Percentiles rank a stretch among this genome's conserved stretches.
Evolutionary conservation across 2,113 vertebrate species (phyloP).

Genomic region (Amazona guildingii): DNA sequence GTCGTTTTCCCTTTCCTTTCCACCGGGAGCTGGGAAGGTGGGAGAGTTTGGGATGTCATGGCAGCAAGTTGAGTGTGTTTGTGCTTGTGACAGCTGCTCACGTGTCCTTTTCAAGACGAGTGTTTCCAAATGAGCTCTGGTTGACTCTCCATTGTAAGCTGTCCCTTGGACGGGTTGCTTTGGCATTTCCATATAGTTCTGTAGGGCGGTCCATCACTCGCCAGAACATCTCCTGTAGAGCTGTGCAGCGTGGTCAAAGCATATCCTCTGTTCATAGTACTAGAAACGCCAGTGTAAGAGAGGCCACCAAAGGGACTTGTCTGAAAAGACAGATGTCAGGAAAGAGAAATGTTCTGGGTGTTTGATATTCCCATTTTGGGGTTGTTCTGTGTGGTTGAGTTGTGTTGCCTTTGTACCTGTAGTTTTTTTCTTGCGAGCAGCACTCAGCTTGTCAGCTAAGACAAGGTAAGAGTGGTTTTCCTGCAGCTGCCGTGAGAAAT

Average conservation of each 20-base stretch:
- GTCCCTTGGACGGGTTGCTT: background rate
- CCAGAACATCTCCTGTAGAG: background rate
- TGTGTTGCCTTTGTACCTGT: background rate
- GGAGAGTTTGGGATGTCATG: background rate
- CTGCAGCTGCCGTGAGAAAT: background rate
- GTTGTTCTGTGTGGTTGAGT: background rate
- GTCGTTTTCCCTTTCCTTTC: background rate
- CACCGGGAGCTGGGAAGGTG: background rate
- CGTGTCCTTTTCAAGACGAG: background rate
- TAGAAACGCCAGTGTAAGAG: background rate
- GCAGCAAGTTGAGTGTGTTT: background rate
- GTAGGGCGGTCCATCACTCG: background rate
- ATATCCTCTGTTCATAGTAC: background rate
- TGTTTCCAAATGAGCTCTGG: background rate
- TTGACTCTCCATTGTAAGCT: too few species aligned
- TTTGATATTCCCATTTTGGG: background rate
- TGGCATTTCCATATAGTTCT: background rate
- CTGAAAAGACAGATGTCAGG: background rate
- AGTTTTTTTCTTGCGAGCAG: background rate
- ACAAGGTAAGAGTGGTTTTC: background rate
- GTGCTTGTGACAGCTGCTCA: background rate
- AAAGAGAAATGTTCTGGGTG: too few species aligned
- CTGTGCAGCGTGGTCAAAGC: background rate
- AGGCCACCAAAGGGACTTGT: background rate
- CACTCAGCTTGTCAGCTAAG: background rate